Evolutionary conservation across 2,113 vertebrate species (phyloP).

Genomic region (Stercorarius parasiticus): DNA sequence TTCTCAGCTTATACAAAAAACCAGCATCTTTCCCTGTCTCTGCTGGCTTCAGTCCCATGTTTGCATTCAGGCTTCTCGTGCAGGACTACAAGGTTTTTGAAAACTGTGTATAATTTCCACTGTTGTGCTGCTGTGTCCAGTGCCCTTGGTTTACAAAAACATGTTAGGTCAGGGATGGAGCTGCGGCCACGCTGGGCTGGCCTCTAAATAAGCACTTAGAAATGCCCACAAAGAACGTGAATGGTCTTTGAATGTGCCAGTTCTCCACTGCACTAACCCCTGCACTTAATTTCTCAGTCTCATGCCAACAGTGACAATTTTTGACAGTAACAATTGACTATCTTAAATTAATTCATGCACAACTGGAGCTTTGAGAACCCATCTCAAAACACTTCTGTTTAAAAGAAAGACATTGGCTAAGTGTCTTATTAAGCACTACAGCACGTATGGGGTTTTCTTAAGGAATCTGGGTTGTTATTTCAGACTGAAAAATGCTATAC

Average conservation of each 20-base stretch:
- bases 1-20: not conserved
- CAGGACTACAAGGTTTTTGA: not conserved
- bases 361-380: not conserved
- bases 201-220: not conserved
- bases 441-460: not conserved
- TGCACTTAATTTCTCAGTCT: not conserved
- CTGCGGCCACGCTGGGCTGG: not conserved
- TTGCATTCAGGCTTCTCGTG: not conserved
- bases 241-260: not conserved
- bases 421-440: not conserved
- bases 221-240: not conserved
- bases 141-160: not conserved
- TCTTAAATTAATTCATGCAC: not conserved
- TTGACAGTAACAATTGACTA: not conserved
- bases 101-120: not conserved
- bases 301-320: not conserved
- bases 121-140: not conserved
- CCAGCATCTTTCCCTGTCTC: not conserved
- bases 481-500: not conserved
- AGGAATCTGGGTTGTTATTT: not conserved
- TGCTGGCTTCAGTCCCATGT: not conserved
- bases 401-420: not conserved
- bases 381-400: not conserved
- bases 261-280: not conserved
- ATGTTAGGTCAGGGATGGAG: not conserved